Evolutionary conservation across 2,113 vertebrate genomes (phyloP).

Genomic region (Bos javanicus): DNA sequence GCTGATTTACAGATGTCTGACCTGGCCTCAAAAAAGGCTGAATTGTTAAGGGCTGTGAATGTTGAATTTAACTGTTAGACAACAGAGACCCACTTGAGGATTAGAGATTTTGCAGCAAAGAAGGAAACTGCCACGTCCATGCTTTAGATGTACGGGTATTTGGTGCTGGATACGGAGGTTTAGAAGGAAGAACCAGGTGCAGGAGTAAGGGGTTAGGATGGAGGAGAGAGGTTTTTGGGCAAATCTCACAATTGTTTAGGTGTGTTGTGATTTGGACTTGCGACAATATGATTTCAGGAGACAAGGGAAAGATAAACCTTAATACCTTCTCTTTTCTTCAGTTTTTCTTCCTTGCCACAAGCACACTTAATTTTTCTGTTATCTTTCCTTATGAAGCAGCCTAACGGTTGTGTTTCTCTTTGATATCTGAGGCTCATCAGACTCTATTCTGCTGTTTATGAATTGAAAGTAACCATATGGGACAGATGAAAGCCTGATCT

Average conservation of each 20-base stretch:
- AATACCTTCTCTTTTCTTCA: neutral
- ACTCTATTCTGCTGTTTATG: neutral
- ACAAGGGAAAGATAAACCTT: neutral
- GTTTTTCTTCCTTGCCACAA: neutral
- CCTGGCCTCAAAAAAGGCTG: neutral
- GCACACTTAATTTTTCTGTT: neutral
- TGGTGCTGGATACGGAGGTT: neutral
- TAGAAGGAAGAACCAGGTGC: neutral
- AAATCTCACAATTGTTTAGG: neutral
- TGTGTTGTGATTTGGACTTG: neutral
- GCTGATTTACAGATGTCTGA: neutral
- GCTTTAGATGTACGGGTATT: neutral
- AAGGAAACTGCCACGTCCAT: neutral
- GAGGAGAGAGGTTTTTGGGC: neutral
- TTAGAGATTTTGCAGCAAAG: neutral
- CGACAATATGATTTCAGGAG: neutral
- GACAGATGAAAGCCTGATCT: neutral
- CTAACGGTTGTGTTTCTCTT: neutral
- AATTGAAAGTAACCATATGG: slow-evolving; percentile 8
- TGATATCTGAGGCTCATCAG: slow-evolving; percentile 30
- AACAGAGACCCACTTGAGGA: neutral
- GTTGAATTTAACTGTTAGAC: neutral
- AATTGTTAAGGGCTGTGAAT: neutral
- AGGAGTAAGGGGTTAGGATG: neutral
- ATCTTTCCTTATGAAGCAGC: neutral